These are phyloP conservation scores for Peromyscus attwateri DNA, from an alignment of 2,797 vertebrate species.

Conservation along the genomic window DNA sequence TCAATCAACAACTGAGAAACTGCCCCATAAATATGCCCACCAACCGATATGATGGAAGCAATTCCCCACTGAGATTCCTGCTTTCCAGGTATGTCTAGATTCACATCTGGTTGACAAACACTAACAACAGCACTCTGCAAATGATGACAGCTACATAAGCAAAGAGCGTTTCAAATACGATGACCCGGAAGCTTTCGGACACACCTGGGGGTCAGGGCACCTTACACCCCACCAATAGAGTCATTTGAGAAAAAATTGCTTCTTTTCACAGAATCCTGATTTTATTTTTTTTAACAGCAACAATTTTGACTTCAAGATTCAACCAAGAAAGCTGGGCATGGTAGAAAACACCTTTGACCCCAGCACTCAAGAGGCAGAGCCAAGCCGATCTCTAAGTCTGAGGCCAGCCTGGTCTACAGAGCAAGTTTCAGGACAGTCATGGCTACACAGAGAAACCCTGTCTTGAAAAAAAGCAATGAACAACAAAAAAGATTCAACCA, in stretches of 20 bases:
- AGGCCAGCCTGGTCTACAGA: not conserved
- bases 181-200: not conserved
- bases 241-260: not conserved
- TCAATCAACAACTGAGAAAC: not conserved
- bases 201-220: not conserved
- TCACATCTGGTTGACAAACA: not conserved
- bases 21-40: not conserved
- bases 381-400: not conserved
- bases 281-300: slow-evolving; percentile 7
- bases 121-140: not conserved
- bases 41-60: too few relatives aligned
- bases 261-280: not conserved
- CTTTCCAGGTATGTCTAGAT: not conserved
- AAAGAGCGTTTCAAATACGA: not conserved
- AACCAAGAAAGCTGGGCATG: not conserved
- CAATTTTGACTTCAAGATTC: not conserved
- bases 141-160: not conserved
- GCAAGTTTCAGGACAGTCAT: not conserved
- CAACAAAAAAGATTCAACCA: not conserved
- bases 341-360: not conserved
- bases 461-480: not conserved
- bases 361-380: not conserved
- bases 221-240: not conserved
- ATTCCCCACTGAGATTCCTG: not conserved
- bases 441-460: not conserved